Evolutionary conservation across 2,888 invertebrate species (phyloP).

Genomic region (Lumbricus terrestris): DNA sequence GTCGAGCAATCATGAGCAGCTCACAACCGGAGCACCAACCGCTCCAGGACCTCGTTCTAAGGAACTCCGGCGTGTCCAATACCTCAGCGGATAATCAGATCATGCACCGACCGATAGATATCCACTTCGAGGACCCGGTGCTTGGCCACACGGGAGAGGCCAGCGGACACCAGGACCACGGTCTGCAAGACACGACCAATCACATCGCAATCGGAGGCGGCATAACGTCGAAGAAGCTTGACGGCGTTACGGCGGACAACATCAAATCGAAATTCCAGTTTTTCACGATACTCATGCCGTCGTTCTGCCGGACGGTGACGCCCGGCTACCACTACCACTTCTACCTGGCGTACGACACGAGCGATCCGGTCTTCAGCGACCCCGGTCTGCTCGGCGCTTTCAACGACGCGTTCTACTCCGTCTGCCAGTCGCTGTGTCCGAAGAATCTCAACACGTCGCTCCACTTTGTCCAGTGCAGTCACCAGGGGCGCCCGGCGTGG

Average conservation of each 20-base stretch:
- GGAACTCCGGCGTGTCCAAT: not conserved
- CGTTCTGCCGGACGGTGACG: slow-evolving; percentile 36
- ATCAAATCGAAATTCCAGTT: slow-evolving; percentile 27
- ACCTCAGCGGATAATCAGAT: not conserved
- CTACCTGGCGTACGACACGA: slow-evolving; percentile 36
- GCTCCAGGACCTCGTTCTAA: not conserved
- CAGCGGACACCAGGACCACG: not conserved
- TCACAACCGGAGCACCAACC: not conserved
- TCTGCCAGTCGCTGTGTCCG: slow-evolving; percentile 22
- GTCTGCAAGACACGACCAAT: not conserved
- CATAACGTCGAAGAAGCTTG: slow-evolving; percentile 29
- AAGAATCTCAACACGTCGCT: slow-evolving; percentile 18
- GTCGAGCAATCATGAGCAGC: not conserved
- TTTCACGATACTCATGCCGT: slow-evolving; percentile 35
- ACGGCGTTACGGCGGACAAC: slow-evolving; percentile 9
- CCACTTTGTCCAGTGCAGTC: slow-evolving; percentile 36
- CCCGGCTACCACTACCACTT: slow-evolving; percentile 33
- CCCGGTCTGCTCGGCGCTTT: slow-evolving; percentile 12
- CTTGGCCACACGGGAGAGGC: slow-evolving; percentile 27
- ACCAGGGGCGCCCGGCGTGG: slow-evolving; percentile 39
- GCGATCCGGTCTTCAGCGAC: slow-evolving; percentile 31
- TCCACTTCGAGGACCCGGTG: slow-evolving; percentile 18
- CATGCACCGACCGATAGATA: not conserved
- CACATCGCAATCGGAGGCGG: slow-evolving; percentile 36
- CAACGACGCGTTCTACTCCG: slow-evolving; percentile 15